A percentile compares a stretch with the other conserved stretches of the same genome.
These are phyloP conservation scores for Agriopis leucophaearia DNA, from an alignment of 2,888 invertebrate species.

Conservation along the genomic window DNA sequence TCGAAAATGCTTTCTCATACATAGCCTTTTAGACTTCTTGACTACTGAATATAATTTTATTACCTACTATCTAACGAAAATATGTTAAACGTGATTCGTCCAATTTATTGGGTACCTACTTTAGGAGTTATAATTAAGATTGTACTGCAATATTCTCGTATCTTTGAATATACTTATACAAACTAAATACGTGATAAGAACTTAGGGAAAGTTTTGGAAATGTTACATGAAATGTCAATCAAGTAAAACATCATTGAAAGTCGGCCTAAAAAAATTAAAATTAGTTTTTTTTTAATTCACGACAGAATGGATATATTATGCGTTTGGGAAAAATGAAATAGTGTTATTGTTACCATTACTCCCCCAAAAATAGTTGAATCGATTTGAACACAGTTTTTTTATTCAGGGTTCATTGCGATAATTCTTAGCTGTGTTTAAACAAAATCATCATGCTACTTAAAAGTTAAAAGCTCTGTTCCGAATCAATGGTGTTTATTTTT, in stretches of 20 bases:
- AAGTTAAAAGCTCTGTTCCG: too few relatives aligned
- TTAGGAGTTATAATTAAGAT: slow-evolving; percentile 19
- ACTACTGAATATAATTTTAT: slow-evolving; percentile 9
- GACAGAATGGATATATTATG: too few relatives aligned
- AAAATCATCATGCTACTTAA: too few relatives aligned
- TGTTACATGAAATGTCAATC: slow-evolving; percentile 27
- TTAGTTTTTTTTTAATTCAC: neutral
- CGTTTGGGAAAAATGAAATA: too few relatives aligned
- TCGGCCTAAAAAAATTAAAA: slow-evolving; percentile 3
- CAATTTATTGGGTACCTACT: slow-evolving; percentile 34
- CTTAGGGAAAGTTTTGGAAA: slow-evolving; percentile 6
- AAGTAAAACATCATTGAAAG: slow-evolving; percentile 5
- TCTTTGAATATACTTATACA: slow-evolving; percentile 31
- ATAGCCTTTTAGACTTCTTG: neutral
- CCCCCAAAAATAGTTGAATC: too few relatives aligned
- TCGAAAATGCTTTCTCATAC: too few relatives aligned
- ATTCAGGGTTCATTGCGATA: too few relatives aligned
- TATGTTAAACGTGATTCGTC: slow-evolving; percentile 31
- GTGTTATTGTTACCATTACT: too few relatives aligned
- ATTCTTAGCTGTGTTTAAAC: too few relatives aligned
- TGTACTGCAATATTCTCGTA: slow-evolving; percentile 15
- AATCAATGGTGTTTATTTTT: too few relatives aligned
- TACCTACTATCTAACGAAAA: slow-evolving; percentile 3
- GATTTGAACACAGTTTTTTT: too few relatives aligned
- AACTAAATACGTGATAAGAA: slow-evolving; percentile 14